Base-by-base conservation (phyloP, 2,888 invertebrate genomes). In the Synanthedon myopaeformis region DNA sequence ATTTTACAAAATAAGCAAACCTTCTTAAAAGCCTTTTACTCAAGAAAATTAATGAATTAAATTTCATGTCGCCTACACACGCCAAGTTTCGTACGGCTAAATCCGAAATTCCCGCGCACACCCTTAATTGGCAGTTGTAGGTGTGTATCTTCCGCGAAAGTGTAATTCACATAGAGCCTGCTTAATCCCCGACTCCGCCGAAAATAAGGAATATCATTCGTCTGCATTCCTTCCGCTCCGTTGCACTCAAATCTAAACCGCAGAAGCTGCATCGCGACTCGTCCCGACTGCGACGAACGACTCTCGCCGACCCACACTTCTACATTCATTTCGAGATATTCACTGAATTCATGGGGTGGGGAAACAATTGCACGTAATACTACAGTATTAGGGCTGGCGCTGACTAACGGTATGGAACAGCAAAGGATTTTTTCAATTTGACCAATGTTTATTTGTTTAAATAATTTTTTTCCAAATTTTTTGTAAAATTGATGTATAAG, bases 171-270 rank as follows among this genome's bases (percentile, higher is more conserved):
- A 55, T 57, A 48, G 55, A 63, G 61, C 62, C 59, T 64, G 60
- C 63, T 69, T 67, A 70, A 69, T 63, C 61, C 63, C 55, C 52
- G 51, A 55, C 59, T 61, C 58, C 57, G 54, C 55, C 54, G 55
- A 60, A 58, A 28, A 51, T 57, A 64, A 65, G 63, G 63, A 65
- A 70, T 69, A 68, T 69, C 65, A 65, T 69, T 64, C 60, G 62
- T 67, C 65, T 65, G 66, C 67, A 69, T 73, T 69, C 62, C 66
- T 67, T 66, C 53, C 59, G 54, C 62, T 60, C 55, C 61, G 63
- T 28, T 66, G 64, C 66, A 62, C 63, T 64, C 59, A 64, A 64
- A 66, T 68, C 64, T 62, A 58, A 57, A 62, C 59, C 61, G 54
- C 67, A 65, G 56, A 61, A 57, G 28, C 51, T 49, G 53, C 51